Percentiles rank a stretch among this genome's conserved stretches.
phyloP scores from a whole-genome alignment of 2,888 invertebrate species.

The Micropterix aruncella region DNA sequence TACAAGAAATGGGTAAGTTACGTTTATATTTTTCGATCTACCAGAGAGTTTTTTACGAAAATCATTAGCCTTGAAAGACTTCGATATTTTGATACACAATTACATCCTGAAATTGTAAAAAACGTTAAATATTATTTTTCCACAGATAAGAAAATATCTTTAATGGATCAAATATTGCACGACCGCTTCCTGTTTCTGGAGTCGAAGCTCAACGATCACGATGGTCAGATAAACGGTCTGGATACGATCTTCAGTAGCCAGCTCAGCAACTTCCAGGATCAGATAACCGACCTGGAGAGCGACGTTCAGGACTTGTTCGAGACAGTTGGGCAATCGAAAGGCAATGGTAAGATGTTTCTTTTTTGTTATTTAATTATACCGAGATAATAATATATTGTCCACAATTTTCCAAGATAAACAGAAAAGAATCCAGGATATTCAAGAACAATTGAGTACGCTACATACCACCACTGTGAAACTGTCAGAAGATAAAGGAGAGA shows the following conservation, averaged over 20 bases:
- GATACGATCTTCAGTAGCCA: slow-evolving; percentile 14
- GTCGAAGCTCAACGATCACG: slow-evolving; percentile 16
- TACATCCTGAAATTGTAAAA: too few relatives aligned
- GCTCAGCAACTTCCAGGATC: slow-evolving; percentile 31
- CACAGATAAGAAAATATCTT: background rate
- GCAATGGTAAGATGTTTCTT: too few relatives aligned
- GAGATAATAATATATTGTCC: too few relatives aligned
- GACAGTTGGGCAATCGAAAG: too few relatives aligned
- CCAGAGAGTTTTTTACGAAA: too few relatives aligned
- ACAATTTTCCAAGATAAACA: background rate
- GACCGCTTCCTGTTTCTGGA: slow-evolving; percentile 13
- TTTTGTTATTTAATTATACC: too few relatives aligned
- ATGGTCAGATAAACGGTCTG: slow-evolving; percentile 18
- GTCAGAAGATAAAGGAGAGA: slow-evolving; percentile 39
- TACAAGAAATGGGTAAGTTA: too few relatives aligned
- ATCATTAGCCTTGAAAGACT: too few relatives aligned
- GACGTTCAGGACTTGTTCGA: too few relatives aligned
- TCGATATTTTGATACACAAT: too few relatives aligned
- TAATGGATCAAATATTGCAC: background rate
- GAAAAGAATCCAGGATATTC: slow-evolving; percentile 32
- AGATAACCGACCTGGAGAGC: slow-evolving; percentile 28
- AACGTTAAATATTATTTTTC: too few relatives aligned
- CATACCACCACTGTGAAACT: slow-evolving; percentile 31
- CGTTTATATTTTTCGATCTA: too few relatives aligned
- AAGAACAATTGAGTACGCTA: slow-evolving; percentile 24